Evolutionary conservation across 2,797 vertebrate genomes (phyloP).

Genomic region (Lerista edwardsae): DNA sequence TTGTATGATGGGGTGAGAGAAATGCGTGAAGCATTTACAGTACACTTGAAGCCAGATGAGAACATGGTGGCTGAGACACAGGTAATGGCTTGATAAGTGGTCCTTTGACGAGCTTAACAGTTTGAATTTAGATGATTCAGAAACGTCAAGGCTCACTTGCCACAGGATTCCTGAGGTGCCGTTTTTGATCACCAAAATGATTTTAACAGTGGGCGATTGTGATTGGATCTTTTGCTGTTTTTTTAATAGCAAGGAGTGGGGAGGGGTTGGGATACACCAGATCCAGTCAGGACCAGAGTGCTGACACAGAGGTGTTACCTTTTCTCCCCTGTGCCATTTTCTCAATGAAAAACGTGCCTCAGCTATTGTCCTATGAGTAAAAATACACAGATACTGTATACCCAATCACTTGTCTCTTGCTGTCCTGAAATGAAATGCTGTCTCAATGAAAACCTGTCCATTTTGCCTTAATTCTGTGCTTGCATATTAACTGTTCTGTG

Average conservation of each 20-base stretch:
- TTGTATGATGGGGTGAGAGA: constrained; percentile 86
- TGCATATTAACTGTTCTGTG: not conserved
- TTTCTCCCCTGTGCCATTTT: not conserved
- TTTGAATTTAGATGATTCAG: not conserved
- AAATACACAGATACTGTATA: not conserved
- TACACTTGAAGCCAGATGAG: constrained; percentile 89
- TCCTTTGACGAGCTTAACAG: not conserved
- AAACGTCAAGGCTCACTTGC: not conserved
- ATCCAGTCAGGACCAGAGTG: not conserved
- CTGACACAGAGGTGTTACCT: not conserved
- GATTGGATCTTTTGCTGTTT: not conserved
- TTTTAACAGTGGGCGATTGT: not conserved
- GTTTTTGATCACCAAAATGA: not conserved
- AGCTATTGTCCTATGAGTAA: too few relatives aligned
- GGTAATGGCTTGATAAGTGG: constrained; percentile 67
- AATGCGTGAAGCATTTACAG: constrained; percentile 87
- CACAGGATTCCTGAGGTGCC: not conserved
- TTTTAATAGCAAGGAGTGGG: not conserved
- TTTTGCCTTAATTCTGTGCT: not conserved
- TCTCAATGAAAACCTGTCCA: not conserved
- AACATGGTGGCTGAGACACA: constrained; percentile 89
- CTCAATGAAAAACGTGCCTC: not conserved
- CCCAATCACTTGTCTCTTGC: not conserved
- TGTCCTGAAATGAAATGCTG: not conserved
- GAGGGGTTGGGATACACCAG: not conserved